Conservation (phyloP, 2,888 invertebrate species). For the Ormyrus rosae region DNA sequence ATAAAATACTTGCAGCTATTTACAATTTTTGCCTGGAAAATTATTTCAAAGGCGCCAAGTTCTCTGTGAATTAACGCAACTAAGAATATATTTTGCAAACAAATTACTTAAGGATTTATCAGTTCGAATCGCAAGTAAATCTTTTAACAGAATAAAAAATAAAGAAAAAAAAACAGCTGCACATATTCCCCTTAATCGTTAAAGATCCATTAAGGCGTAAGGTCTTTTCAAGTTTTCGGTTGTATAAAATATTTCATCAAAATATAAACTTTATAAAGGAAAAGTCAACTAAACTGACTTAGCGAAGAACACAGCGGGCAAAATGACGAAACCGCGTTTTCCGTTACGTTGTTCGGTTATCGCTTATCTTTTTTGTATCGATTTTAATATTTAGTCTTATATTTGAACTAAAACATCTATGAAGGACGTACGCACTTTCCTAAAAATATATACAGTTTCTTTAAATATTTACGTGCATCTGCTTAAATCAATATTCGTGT, state of each 20-base stretch:
- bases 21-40: slow-evolving; percentile 17
- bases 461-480: slow-evolving; percentile 45
- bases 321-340: slow-evolving; percentile 51
- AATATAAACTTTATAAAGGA: slow-evolving; percentile 49
- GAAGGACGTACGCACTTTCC: slow-evolving; percentile 29
- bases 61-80: background rate
- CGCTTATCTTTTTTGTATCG: slow-evolving; percentile 11
- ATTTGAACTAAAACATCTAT: slow-evolving; percentile 30
- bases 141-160: slow-evolving; percentile 24
- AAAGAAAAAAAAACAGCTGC: slow-evolving; percentile 32
- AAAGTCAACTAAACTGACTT: slow-evolving; percentile 52
- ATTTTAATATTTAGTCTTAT: slow-evolving; percentile 19
- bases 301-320: slow-evolving; percentile 54
- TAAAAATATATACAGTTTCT: slow-evolving; percentile 43
- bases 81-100: background rate
- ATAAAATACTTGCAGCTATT: slow-evolving; percentile 25
- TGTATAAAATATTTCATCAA: slow-evolving; percentile 49
- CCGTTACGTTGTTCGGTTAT: slow-evolving; percentile 38
- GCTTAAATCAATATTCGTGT: background rate
- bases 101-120: background rate
- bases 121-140: slow-evolving; percentile 35
- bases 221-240: slow-evolving; percentile 37
- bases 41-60: slow-evolving; percentile 20
- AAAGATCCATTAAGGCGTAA: slow-evolving; percentile 45
- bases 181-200: slow-evolving; percentile 32